phyloP scores from a whole-genome alignment of 2,113 vertebrate genomes.

The Syrmaticus mikado region DNA sequence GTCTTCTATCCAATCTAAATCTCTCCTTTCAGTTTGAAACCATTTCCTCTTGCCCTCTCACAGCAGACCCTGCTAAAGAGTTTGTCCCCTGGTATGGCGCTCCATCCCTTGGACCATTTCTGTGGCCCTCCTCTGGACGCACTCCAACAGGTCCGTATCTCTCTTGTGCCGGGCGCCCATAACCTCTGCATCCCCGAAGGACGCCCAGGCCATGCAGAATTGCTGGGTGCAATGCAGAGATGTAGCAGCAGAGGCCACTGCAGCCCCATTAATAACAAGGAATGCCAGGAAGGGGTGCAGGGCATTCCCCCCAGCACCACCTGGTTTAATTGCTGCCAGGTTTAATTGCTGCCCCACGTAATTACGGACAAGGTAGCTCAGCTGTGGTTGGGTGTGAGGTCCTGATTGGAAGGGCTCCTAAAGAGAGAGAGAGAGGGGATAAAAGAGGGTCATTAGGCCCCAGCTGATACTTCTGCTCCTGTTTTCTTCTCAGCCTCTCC shows the following conservation, averaged over 20 bases:
- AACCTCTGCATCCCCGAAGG: fast-evolving
- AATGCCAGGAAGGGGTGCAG: background rate
- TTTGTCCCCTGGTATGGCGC: no score
- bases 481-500: background rate
- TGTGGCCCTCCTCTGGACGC: no score
- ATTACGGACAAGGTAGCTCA: background rate
- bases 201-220: fast-evolving
- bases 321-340: background rate
- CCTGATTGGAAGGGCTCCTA: background rate
- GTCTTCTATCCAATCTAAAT: no score
- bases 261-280: background rate
- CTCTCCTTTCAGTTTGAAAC: no score
- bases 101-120: no score
- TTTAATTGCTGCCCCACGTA: background rate
- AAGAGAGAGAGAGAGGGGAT: background rate
- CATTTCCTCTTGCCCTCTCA: no score
- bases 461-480: background rate
- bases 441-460: background rate
- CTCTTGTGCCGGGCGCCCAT: fast-evolving
- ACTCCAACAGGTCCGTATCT: no score
- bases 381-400: background rate
- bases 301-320: no score
- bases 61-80: no score
- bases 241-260: conserved; percentile 46
- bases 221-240: background rate